A percentile compares a stretch with the other conserved stretches of the same genome.
Conservation (phyloP, 2,797 vertebrate species). For the Geotria australis region DNA sequence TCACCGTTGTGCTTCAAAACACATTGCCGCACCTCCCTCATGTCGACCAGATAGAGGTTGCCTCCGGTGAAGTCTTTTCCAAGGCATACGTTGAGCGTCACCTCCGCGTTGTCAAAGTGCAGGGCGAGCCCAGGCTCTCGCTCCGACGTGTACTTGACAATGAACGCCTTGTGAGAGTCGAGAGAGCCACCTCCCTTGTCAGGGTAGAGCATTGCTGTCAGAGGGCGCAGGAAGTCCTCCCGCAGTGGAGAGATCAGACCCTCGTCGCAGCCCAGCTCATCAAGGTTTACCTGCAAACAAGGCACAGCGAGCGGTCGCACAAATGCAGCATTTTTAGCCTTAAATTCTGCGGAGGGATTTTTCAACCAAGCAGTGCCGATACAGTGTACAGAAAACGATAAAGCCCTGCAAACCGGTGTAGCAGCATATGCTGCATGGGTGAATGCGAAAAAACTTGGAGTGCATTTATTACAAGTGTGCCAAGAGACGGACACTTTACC, state of each 20-base stretch:
- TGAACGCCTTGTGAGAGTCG: slow-evolving; percentile 73
- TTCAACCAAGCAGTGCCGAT: neutral
- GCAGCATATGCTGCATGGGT: no score
- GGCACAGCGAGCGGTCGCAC: neutral
- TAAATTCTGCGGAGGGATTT: neutral
- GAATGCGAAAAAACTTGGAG: no score
- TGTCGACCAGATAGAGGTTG: slow-evolving; percentile 60
- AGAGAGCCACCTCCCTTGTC: slow-evolving; percentile 35
- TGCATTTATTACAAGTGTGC: no score
- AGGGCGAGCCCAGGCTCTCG: slow-evolving; percentile 54
- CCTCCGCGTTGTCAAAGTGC: slow-evolving; percentile 75
- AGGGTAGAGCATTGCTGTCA: slow-evolving; percentile 38
- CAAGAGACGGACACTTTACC: no score
- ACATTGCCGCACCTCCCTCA: slow-evolving; percentile 30
- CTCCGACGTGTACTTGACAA: slow-evolving; percentile 43
- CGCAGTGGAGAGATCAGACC: slow-evolving; percentile 37
- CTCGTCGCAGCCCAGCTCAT: slow-evolving; percentile 58
- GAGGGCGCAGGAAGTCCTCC: slow-evolving; percentile 31
- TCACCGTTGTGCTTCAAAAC: neutral
- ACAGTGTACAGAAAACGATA: no score
- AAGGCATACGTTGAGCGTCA: slow-evolving; percentile 60
- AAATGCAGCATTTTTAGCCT: neutral
- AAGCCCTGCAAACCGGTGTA: no score
- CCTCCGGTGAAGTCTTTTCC: slow-evolving; percentile 59
- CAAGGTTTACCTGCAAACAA: slow-evolving; percentile 33